Base-by-base conservation (phyloP, 2,888 invertebrate species). In the Salticus scenicus region DNA sequence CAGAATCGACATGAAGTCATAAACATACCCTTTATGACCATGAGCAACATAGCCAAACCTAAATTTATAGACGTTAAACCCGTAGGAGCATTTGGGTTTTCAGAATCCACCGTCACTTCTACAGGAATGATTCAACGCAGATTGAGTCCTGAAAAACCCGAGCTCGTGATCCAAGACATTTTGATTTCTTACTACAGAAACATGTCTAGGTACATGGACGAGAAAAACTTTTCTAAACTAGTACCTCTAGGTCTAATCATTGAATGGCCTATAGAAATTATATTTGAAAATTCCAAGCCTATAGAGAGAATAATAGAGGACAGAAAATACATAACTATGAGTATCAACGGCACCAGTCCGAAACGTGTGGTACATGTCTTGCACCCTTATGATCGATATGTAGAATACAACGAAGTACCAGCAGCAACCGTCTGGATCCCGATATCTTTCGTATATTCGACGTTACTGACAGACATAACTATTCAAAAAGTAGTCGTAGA, bases 121-220 rank as follows among this genome's bases (percentile, higher is more conserved):
- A 74, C 63, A 33, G 41, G 64, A 41, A 74, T 74, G 14, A 28
- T 74, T 64, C 41, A 24, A 17, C 63, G 64, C 41, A 33, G 10
- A 37, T 41, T 64, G 41, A 64, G 74, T 64, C 28, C 41, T 37
- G 24, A 74, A 74, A n/a, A 74, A 64, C 64, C 74, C 0, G 17
- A 66, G n/a, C 37, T 74, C 28, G n/a, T 74, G 14, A 2, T 74
- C 1, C 74, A 74, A 41, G 74, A 74, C 41, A 74, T 74, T 37
- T 64, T 74, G n/a, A 31, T 47, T 72, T 72, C 72, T 28, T 37
- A 37, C 10, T 37, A 37, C 10, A 37, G 37, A 4, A 37, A 37
- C 37, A 7, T 37, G 37, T 37, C 37, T 37, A 4, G 37, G 7
- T 10, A 37, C 37, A 10, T 4, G 7, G 10, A 10, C 10, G 4